A percentile compares a stretch with the other conserved stretches of the same genome.
Evolutionary conservation across 1,140 invertebrate genomes (phyloP).

Genomic region (Tetramorium simillimum): DNA sequence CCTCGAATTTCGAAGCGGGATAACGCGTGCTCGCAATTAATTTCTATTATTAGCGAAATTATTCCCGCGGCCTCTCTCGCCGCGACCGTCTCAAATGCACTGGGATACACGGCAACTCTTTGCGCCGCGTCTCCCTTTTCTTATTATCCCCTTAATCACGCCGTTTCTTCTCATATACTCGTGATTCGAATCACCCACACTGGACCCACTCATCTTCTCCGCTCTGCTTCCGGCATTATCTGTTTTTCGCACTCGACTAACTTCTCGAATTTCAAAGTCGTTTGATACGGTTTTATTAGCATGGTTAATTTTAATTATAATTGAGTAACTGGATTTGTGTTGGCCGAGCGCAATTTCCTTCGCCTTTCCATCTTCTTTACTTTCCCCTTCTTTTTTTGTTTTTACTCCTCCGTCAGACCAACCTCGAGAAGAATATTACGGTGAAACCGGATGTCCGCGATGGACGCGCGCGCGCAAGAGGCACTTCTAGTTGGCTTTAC

Average conservation of each 20-base stretch:
- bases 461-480: constrained; percentile 26
- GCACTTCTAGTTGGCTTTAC: constrained; percentile 12
- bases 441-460: constrained; percentile 6
- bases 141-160: not conserved
- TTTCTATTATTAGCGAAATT: constrained; percentile 70
- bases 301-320: constrained; percentile 43
- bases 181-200: constrained; percentile 5
- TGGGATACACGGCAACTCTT: not conserved
- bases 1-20: constrained; percentile 58
- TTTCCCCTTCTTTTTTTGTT: not conserved
- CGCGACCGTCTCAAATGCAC: constrained; percentile 51
- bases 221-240: constrained; percentile 34
- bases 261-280: constrained; percentile 24
- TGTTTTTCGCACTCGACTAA: constrained; percentile 25
- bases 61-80: constrained; percentile 46
- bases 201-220: not conserved
- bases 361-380: not conserved
- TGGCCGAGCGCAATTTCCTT: constrained; percentile 3
- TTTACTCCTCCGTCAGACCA: not conserved
- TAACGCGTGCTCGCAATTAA: constrained; percentile 67
- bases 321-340: constrained; percentile 3
- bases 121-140: not conserved
- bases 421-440: constrained; percentile 26
- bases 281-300: constrained; percentile 52
- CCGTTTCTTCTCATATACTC: not conserved